phyloP scores from a whole-genome alignment of 2,888 invertebrate species.

The Noctua pronuba region DNA sequence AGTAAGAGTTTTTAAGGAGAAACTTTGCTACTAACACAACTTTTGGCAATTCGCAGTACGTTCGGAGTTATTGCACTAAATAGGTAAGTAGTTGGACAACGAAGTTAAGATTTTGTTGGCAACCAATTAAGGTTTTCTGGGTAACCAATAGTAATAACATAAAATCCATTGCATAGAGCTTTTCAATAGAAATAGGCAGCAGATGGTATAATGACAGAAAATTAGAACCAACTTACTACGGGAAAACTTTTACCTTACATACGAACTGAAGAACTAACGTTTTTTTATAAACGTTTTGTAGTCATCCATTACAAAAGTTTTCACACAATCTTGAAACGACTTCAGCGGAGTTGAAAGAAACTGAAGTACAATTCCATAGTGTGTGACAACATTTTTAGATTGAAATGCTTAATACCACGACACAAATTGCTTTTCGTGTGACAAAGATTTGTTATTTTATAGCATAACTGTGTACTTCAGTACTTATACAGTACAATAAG shows the following conservation, averaged over 20 bases:
- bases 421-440: neutral
- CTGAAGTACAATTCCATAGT: neutral
- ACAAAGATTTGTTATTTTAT: neutral
- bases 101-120: too few relatives aligned
- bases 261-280: neutral
- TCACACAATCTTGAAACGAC: neutral
- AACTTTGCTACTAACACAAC: too few relatives aligned
- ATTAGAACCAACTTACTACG: too few relatives aligned
- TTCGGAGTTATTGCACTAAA: too few relatives aligned
- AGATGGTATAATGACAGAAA: neutral
- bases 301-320: neutral
- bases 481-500: too few relatives aligned
- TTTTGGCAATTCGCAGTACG: too few relatives aligned
- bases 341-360: neutral
- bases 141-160: too few relatives aligned
- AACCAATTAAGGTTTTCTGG: too few relatives aligned
- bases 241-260: neutral
- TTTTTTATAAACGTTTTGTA: neutral
- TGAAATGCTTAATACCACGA: neutral
- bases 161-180: too few relatives aligned
- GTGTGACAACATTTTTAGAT: neutral
- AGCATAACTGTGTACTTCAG: neutral
- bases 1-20: too few relatives aligned
- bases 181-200: neutral
- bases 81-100: too few relatives aligned